Evolutionary conservation across 2,888 invertebrate genomes (phyloP).

Genomic region (Lepidonotus clava): DNA sequence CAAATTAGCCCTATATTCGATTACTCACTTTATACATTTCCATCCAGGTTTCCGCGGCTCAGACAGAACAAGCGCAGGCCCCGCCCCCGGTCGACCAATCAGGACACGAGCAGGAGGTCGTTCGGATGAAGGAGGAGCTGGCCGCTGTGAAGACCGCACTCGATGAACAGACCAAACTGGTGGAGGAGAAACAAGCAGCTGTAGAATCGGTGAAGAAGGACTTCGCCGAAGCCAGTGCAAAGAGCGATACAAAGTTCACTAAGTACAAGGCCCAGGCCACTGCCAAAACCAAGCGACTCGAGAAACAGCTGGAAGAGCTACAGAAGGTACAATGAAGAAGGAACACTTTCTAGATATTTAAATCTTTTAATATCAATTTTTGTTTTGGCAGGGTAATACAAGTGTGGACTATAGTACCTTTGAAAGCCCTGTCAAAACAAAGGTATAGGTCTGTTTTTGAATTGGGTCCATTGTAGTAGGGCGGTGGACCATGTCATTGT

Average conservation of each 20-base stretch:
- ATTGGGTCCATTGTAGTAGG: no score
- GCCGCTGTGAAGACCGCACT: background rate
- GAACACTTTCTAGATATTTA: no score
- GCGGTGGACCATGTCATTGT: no score
- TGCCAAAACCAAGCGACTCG: conserved; percentile 76
- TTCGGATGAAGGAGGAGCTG: background rate
- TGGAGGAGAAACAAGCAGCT: background rate
- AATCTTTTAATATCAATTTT: no score
- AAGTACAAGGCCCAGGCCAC: conserved; percentile 78
- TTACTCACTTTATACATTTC: no score
- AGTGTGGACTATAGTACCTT: no score
- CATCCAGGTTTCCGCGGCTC: conserved; percentile 4
- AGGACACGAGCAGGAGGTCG: background rate
- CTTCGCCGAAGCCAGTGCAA: conserved; percentile 55
- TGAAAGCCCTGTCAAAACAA: no score
- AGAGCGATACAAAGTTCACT: conserved; percentile 69
- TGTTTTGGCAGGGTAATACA: no score
- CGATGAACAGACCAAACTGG: background rate
- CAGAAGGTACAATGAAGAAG: no score
- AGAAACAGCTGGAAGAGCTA: conserved; percentile 82
- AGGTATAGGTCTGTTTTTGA: no score
- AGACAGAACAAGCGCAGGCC: background rate
- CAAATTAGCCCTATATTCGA: no score
- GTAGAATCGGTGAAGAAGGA: conserved; percentile 65
- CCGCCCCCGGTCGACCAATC: background rate